A percentile compares a stretch with the other conserved stretches of the same genome.
Evolutionary conservation across 2,888 invertebrate species (phyloP).

Genomic region (Neoscelio sp.): DNA sequence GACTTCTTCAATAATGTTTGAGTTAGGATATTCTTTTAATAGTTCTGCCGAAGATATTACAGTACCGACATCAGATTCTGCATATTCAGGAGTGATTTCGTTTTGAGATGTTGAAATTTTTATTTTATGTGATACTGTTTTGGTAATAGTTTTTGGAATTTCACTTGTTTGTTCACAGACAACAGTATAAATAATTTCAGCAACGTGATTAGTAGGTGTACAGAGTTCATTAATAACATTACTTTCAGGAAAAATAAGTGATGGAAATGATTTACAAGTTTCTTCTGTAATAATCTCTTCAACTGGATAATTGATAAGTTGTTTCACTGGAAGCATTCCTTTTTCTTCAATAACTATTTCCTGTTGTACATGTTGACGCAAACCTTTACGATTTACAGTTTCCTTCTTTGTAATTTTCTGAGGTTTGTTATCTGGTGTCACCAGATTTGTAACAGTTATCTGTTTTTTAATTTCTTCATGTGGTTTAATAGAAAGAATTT

Average conservation of each 20-base stretch:
- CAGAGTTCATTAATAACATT: neutral
- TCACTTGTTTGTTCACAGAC: constrained; percentile 1
- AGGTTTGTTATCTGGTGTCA: neutral
- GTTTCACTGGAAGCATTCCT: neutral
- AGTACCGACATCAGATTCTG: neutral
- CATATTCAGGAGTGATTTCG: neutral
- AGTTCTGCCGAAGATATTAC: neutral
- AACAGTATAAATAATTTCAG: neutral
- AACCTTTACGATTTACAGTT: constrained; percentile 6
- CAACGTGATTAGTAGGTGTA: neutral
- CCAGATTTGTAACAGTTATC: neutral
- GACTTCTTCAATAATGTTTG: constrained; percentile 7
- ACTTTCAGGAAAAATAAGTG: neutral
- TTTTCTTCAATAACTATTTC: constrained; percentile 11
- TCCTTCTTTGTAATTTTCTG: constrained; percentile 8
- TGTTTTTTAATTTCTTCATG: neutral
- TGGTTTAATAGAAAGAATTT: constrained; percentile 4
- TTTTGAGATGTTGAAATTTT: too few species aligned
- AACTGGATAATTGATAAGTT: constrained; percentile 8
- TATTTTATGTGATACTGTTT: neutral
- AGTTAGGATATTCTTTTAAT: constrained; percentile 25
- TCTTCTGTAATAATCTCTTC: constrained; percentile 19
- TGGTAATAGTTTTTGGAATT: constrained; percentile 9
- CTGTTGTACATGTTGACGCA: neutral
- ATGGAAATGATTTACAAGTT: neutral